These are phyloP conservation scores for Hoplostethus mediterraneus DNA, from an alignment of 2,797 vertebrate genomes.

Conservation along the genomic window DNA sequence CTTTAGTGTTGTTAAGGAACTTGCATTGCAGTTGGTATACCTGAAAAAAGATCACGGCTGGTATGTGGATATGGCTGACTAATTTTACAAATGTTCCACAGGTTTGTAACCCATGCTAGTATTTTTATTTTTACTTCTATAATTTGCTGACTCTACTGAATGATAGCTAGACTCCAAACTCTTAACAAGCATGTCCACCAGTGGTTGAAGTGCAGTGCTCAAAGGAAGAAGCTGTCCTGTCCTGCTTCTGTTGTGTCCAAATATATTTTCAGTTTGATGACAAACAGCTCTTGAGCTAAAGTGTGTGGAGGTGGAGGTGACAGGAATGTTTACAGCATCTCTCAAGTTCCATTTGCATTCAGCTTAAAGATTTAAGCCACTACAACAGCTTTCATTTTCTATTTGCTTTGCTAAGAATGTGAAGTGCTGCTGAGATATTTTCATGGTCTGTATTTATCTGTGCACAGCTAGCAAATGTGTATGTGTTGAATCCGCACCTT, in stretches of 20 bases:
- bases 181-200: not conserved
- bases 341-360: not conserved
- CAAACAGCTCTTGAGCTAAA: not conserved
- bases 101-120: not conserved
- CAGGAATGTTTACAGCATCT: slow-evolving; percentile 9
- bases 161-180: not conserved
- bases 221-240: not conserved
- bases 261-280: slow-evolving; percentile 9
- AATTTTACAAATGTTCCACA: not conserved
- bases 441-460: not conserved
- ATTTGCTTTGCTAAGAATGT: slow-evolving; percentile 7
- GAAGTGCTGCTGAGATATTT: not conserved
- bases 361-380: not conserved
- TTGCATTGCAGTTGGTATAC: slow-evolving; percentile 3
- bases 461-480: slow-evolving; percentile 4
- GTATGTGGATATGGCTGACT: not conserved
- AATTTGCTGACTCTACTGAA: not conserved
- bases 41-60: not conserved
- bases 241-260: not conserved
- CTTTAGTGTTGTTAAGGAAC: slow-evolving; percentile 17
- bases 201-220: not conserved
- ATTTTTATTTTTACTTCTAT: not conserved
- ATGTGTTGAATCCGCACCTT: not conserved
- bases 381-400: not conserved
- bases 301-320: not conserved